Conservation (phyloP, 2,888 invertebrate species). For the Andricus curvator region DNA sequence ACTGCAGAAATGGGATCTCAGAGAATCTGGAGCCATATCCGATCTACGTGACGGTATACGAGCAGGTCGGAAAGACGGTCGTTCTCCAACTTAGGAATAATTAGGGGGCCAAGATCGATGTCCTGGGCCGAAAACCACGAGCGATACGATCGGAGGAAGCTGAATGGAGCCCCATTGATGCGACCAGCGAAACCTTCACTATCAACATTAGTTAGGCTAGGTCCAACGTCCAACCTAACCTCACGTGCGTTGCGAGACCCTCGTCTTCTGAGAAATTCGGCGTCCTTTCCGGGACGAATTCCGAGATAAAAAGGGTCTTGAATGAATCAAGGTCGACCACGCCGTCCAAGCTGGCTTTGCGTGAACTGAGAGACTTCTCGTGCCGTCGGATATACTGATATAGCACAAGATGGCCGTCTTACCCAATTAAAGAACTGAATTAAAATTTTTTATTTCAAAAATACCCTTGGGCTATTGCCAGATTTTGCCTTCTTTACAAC, state of each 20-base stretch:
- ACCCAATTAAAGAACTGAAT: not conserved
- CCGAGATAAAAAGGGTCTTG: slow-evolving; percentile 77
- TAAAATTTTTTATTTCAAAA: no score
- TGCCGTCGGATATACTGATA: not conserved
- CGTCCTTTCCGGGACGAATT: slow-evolving; percentile 78
- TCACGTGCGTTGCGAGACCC: slow-evolving; percentile 53
- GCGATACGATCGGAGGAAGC: slow-evolving; percentile 69
- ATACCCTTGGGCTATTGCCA: no score
- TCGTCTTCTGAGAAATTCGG: slow-evolving; percentile 75
- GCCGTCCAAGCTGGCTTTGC: not conserved
- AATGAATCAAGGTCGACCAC: slow-evolving; percentile 74
- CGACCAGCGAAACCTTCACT: slow-evolving; percentile 55
- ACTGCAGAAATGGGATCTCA: slow-evolving; percentile 19
- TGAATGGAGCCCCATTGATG: slow-evolving; percentile 75
- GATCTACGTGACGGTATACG: slow-evolving; percentile 29
- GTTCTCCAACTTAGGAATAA: slow-evolving; percentile 74
- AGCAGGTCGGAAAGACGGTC: slow-evolving; percentile 52
- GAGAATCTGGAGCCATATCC: slow-evolving; percentile 28
- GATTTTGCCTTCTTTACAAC: no score
- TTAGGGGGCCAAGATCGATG: slow-evolving; percentile 78
- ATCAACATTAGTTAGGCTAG: slow-evolving; percentile 63
- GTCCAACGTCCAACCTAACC: slow-evolving; percentile 46
- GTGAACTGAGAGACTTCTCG: slow-evolving; percentile 4
- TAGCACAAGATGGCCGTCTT: slow-evolving; percentile 7
- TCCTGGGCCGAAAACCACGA: slow-evolving; percentile 69